Base-by-base conservation (phyloP, 2,888 invertebrate genomes). In the Tetranychus piercei region DNA sequence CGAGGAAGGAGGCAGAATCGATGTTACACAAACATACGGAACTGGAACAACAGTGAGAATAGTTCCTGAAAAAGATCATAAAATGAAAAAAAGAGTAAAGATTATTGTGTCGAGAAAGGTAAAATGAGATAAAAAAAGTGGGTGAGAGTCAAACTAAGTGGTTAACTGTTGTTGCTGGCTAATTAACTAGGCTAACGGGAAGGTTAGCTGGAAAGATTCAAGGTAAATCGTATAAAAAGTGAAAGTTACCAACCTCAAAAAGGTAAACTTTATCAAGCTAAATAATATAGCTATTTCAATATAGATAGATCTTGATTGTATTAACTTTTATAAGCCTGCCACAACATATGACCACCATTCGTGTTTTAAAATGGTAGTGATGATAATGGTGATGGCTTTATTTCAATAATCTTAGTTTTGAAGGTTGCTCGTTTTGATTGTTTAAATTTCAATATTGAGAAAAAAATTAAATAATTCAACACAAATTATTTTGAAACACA, bases 111-210 rank as follows among this genome's bases (percentile, higher is more conserved):
- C 55, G 15, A 55, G 15, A 55, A 55, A 55, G 55, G 55, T 55
- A 55, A 55, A 55, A 15, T 55, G 55, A 55, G 55, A 55, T 55
- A 55, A 55, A 55, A n/a, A 55, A 55, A 55, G 55, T 55, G 55
- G 55, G 55, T 55, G 55, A 55, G 55, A 55, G 55, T 55, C 55
- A 55, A 55, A 55, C 55, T 55, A 55, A 55, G 15, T 55, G 55
- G 55, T 55, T 55, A 55, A 55, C 55, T 55, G 55, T 55, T 55
- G 55, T 55, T 55, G 3, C 55, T 55, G 55, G 55, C 15, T 55
- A 55, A 55, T 55, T 55, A 55, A 55, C 55, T 55, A 55, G 55
- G 55, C 55, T 55, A 55, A 55, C 55, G 55, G 55, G 55, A 55
- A 55, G 55, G 55, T 15, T 55, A 55, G 11, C 15, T 15, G 3